Conservation (phyloP, 2,113 vertebrate species). For the Odontophorus gujanensis region DNA sequence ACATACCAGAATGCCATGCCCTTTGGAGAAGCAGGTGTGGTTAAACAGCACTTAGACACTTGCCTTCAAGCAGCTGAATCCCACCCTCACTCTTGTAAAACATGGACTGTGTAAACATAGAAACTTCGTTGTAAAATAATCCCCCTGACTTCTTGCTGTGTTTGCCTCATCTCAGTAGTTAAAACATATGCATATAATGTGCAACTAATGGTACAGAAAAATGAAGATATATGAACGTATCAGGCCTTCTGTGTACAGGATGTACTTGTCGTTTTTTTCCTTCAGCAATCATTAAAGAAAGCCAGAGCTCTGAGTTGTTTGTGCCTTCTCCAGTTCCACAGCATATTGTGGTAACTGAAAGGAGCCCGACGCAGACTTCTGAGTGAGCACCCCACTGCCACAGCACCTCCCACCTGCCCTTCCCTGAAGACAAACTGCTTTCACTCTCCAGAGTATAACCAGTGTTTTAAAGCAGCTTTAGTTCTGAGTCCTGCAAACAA, state of each 20-base stretch:
- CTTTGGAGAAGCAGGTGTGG: background rate
- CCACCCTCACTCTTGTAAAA: background rate
- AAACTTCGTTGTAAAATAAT: background rate
- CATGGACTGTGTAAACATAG: background rate
- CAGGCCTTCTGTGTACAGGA: background rate
- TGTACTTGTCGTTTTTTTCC: background rate
- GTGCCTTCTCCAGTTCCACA: background rate
- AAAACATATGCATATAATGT: background rate
- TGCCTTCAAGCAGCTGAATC: background rate
- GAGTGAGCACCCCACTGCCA: too few relatives aligned
- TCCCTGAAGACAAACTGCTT: background rate
- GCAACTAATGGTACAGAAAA: background rate
- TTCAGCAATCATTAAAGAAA: background rate
- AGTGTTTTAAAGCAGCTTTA: background rate
- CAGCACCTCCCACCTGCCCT: too few relatives aligned
- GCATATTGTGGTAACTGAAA: background rate
- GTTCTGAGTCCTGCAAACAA: background rate
- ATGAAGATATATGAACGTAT: background rate
- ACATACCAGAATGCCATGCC: background rate
- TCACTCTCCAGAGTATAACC: background rate
- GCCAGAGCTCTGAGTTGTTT: background rate
- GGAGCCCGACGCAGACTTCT: too few relatives aligned
- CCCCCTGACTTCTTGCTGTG: background rate
- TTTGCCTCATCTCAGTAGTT: background rate
- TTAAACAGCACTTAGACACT: background rate